Percentiles rank a stretch among this genome's conserved stretches.
phyloP scores from a whole-genome alignment of 2,113 vertebrate genomes.

The Poeciliopsis turrubarensis region DNA sequence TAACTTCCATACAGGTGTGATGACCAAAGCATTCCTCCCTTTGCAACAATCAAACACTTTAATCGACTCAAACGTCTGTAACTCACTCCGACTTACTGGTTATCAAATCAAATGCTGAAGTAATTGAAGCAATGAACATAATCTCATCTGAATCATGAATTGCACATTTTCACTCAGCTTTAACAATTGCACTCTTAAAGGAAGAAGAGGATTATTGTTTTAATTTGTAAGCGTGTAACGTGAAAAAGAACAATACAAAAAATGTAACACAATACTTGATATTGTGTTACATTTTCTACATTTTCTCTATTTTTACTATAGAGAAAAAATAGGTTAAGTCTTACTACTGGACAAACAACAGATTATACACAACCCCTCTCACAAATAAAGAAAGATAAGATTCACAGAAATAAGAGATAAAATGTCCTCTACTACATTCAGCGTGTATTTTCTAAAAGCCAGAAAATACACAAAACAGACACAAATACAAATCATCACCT shows the following conservation, averaged over 20 bases:
- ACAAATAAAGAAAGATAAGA: neutral
- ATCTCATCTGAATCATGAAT: neutral
- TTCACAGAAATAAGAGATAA: neutral
- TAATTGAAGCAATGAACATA: neutral
- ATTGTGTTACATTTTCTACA: too few relatives aligned
- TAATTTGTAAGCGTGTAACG: too few relatives aligned
- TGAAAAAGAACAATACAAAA: neutral
- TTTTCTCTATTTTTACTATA: too few relatives aligned
- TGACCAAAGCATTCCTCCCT: neutral
- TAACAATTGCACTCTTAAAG: neutral
- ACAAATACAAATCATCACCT: neutral
- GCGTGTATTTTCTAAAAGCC: too few relatives aligned
- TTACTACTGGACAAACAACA: too few relatives aligned
- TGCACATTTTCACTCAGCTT: neutral
- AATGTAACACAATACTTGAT: neutral
- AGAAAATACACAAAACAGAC: neutral
- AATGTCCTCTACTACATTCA: too few relatives aligned
- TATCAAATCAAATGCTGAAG: neutral
- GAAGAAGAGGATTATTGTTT: neutral
- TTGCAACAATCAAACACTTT: too few relatives aligned
- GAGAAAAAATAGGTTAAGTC: neutral
- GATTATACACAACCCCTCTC: neutral
- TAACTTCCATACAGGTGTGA: constrained; percentile 25
- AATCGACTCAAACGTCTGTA: neutral
- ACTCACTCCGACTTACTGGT: neutral